Base-by-base conservation (phyloP, 2,113 vertebrate genomes). In the Pedetes capensis region DNA sequence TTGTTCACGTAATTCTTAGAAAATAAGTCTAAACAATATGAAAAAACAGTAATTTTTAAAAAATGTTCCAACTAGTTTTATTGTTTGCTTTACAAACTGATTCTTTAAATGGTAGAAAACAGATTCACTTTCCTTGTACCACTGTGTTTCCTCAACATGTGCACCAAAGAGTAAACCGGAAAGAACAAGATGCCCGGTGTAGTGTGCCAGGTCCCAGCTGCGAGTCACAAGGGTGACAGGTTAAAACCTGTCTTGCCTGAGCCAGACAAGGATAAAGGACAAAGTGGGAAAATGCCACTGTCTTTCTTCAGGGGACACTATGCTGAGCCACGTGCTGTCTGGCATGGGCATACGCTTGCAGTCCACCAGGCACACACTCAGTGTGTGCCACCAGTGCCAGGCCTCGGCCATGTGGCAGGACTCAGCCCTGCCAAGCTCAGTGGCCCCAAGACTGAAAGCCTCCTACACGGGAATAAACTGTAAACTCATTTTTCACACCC, bases 331-430 rank as follows among this genome's bases (percentile, higher is more conserved):
- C 1, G 20, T 2, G 29, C 55, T 0, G 11, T 22, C 10, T 0
- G 0, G 11, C 0, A 0, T 6, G 4, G 44, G 76, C 0, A 0
- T 25, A 12, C 32, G 68, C 27, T 1, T 34, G 12, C 57, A 0
- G 37, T 1, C 34, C 0, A 0, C 29, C 37, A 12, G 23, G 81
- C 3, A 4, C 37, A 0, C 0, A 10, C 11, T 1, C 0, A 0
- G 37, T 0, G 37, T 20, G 44, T 0, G 23, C n/a, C 32, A 47
- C 23, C 42, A 17, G 4, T 0, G 44, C n/a, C 57, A 29, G 34
- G 49, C 61, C 22, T 25, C 61, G 12, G 87, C 66, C 18, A 16
- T 4, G 0, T 3, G 13, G 59, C 20, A 29, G 59, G 6, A 2
- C 27, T 47, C 82, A 59, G 14, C 1, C 16, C 81, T 1, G 32